Evolutionary conservation across 1,140 invertebrate genomes (phyloP).

Genomic region (Coelopa frigida): DNA sequence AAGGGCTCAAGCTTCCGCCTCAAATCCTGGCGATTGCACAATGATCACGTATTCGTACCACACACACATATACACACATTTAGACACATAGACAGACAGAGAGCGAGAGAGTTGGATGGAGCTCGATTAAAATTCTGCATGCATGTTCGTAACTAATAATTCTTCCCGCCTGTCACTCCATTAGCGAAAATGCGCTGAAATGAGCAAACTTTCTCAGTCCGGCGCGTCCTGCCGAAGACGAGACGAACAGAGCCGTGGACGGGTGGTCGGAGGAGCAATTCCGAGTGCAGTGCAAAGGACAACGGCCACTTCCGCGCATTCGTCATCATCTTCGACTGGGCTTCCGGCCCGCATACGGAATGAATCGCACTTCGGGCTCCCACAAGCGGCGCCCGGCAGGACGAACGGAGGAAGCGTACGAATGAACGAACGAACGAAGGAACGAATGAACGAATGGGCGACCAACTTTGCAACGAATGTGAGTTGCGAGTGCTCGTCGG

Average conservation of each 20-base stretch:
- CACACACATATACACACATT: too few relatives aligned
- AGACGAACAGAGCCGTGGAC: not conserved
- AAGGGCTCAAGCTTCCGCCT: too few relatives aligned
- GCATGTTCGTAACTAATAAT: slow-evolving; percentile 42
- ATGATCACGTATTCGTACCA: too few relatives aligned
- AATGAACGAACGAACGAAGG: slow-evolving; percentile 1
- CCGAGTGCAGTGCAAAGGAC: slow-evolving; percentile 5
- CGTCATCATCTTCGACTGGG: slow-evolving; percentile 1
- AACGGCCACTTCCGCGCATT: slow-evolving; percentile 5
- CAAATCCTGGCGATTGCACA: too few relatives aligned
- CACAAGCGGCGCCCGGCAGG: not conserved
- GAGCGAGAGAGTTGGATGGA: too few relatives aligned
- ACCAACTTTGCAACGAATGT: too few relatives aligned
- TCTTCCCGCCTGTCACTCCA: slow-evolving; percentile 39
- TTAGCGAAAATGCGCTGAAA: slow-evolving; percentile 22
- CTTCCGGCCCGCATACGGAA: too few relatives aligned
- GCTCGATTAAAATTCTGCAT: slow-evolving; percentile 24
- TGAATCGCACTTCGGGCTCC: too few relatives aligned
- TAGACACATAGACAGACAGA: too few relatives aligned
- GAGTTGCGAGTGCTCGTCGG: too few relatives aligned
- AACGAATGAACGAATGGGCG: not conserved
- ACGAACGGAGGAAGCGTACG: not conserved
- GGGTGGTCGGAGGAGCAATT: not conserved
- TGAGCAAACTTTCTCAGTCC: not conserved
- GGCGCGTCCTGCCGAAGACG: slow-evolving; percentile 1